Conservation (phyloP, 2,797 vertebrate genomes). For the Enteromius treurensis region DNA sequence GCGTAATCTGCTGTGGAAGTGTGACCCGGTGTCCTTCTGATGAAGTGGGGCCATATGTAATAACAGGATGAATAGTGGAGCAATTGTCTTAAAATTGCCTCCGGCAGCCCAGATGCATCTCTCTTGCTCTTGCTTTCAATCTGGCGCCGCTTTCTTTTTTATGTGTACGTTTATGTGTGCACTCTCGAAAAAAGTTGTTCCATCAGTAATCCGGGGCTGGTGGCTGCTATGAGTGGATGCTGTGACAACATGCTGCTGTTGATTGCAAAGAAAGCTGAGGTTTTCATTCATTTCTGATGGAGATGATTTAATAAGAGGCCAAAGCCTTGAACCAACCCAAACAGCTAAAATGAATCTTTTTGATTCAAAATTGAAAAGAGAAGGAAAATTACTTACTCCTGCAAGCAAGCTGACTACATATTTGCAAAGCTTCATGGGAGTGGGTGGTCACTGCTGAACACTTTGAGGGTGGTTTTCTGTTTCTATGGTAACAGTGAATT, state of each 20-base stretch:
- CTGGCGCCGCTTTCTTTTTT: conserved; percentile 7
- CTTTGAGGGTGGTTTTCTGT: neutral
- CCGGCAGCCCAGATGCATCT: conserved; percentile 34
- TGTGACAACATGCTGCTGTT: neutral
- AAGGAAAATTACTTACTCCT: neutral
- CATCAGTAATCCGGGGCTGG: conserved; percentile 20
- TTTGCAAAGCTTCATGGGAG: conserved; percentile 7
- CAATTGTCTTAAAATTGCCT: conserved; percentile 67
- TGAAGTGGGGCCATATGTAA: conserved; percentile 63
- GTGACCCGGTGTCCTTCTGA: conserved; percentile 69
- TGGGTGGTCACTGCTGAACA: neutral
- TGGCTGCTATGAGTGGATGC: conserved; percentile 5
- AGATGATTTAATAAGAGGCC: neutral
- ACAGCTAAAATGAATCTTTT: neutral
- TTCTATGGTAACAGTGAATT: neutral
- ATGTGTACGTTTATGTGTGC: conserved; percentile 24
- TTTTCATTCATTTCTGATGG: neutral
- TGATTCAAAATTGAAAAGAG: neutral
- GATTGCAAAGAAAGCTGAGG: neutral
- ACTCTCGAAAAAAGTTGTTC: conserved; percentile 27
- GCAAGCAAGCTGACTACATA: neutral
- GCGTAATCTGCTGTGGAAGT: conserved; percentile 68
- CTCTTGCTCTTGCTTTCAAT: conserved; percentile 36
- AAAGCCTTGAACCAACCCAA: neutral
- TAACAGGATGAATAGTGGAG: conserved; percentile 65